These are phyloP conservation scores for Eriocheir sinensis DNA, from an alignment of 1,140 invertebrate genomes.

Conservation along the genomic window DNA sequence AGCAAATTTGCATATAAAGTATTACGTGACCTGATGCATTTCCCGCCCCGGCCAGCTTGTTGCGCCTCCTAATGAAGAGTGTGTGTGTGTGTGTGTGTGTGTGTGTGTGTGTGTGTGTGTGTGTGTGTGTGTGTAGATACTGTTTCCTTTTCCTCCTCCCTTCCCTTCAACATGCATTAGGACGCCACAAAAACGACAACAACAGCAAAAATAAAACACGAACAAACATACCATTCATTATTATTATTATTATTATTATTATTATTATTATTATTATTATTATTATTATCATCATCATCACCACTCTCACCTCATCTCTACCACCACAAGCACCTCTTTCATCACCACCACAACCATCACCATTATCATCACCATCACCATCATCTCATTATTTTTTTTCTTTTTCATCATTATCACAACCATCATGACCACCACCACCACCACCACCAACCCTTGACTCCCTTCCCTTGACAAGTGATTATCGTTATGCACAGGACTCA, in stretches of 20 bases:
- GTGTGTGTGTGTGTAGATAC: not conserved
- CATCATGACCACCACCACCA: not conserved
- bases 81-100: conserved; percentile 13
- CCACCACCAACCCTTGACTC: not conserved
- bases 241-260: no score
- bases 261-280: no score
- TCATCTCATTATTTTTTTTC: no score
- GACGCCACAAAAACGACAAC: not conserved
- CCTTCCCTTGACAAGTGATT: not conserved
- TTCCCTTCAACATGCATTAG: not conserved
- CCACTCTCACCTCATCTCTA: no score
- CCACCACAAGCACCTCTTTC: no score
- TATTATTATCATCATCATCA: no score
- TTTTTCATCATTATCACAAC: not conserved
- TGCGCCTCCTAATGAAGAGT: not conserved
- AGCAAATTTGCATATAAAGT: conserved; percentile 5
- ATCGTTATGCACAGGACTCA: not conserved
- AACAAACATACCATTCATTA: not conserved
- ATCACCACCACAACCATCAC: not conserved
- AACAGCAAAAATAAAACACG: not conserved
- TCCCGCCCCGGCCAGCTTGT: not conserved
- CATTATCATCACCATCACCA: not conserved
- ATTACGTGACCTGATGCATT: conserved; percentile 24
- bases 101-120: conserved; percentile 22
- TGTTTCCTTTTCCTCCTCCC: not conserved